Base-by-base conservation (phyloP, 2,797 vertebrate species). In the Argentina silus region DNA sequence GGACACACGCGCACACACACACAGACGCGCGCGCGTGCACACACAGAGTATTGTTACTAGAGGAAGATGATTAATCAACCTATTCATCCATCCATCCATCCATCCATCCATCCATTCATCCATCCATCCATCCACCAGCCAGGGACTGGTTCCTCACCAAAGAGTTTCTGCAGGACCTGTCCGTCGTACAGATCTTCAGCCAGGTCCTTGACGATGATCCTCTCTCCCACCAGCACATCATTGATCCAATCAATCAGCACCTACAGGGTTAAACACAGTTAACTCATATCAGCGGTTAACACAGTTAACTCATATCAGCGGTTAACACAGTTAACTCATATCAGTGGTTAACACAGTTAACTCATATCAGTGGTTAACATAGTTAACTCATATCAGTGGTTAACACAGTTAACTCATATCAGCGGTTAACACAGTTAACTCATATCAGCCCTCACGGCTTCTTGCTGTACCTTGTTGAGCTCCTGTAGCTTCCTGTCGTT, bases 201-300 rank as follows among this genome's bases (percentile, higher is more conserved):
- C 86, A 99, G 92, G 85, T 99, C 97, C 92, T 99, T 99, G 73
- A 99, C 98, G 68, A 99, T 99, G 89, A 99, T 99, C 86, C 98
- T 94, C 88, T 99, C 98, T 50, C 96, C 97, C 2, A 98, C 98
- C 87, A 99, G 90, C 70, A 97, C 96, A 17, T 98, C 97, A 56
- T 99, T 99, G 83, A 99, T 98, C 98, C 98, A 99, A 92, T 99
- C 98, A 57, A 99, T 98, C 88, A 99, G 88, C 75, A 99, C 97
- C 98, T 99, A 10, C 50, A n/a, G 61, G 12, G 15, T 55, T n/a
- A 56, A 7, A n/a, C n/a, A n/a, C n/a, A n/a, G n/a, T n/a, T n/a
- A n/a, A n/a, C n/a, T n/a, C n/a, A n/a, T n/a, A n/a, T n/a, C n/a
- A n/a, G n/a, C n/a, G n/a, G n/a, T n/a, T n/a, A n/a, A n/a, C n/a